phyloP scores from a whole-genome alignment of 2,888 invertebrate species.

The Adelphocoris suturalis region DNA sequence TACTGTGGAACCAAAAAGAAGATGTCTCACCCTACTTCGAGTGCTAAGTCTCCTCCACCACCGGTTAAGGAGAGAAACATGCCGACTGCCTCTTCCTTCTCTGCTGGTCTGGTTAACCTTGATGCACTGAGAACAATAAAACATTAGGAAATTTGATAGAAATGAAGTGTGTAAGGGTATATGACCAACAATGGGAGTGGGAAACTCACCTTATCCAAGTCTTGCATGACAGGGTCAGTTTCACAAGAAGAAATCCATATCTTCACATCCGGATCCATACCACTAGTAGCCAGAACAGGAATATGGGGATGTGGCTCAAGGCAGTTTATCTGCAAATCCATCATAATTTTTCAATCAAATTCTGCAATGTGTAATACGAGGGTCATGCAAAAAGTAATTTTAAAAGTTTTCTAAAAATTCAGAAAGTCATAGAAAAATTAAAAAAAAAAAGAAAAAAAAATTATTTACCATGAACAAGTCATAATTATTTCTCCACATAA shows the following conservation, averaged over 20 bases:
- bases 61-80: conserved; percentile 59
- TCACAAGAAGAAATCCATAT: conserved; percentile 91
- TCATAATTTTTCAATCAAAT: not conserved
- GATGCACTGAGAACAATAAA: conserved; percentile 21
- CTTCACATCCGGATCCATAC: conserved; percentile 94
- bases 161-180: no score
- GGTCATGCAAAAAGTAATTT: no score
- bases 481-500: no score
- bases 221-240: conserved; percentile 74
- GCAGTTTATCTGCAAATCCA: conserved; percentile 87
- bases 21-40: conserved; percentile 12
- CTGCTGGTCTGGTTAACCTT: conserved; percentile 54
- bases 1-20: no score
- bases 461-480: no score
- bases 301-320: conserved; percentile 93
- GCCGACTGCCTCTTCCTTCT: conserved; percentile 20
- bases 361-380: no score
- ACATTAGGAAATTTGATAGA: no score
- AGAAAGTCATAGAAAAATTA: no score
- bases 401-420: no score
- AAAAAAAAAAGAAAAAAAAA: no score
- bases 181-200: no score
- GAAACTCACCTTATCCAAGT: conserved; percentile 74
- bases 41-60: conserved; percentile 54
- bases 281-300: conserved; percentile 94